Evolutionary conservation across 1,140 invertebrate species (phyloP), one percentile per base, ranked within the genome.

Genomic region (Cotesia chilonis): DNA sequence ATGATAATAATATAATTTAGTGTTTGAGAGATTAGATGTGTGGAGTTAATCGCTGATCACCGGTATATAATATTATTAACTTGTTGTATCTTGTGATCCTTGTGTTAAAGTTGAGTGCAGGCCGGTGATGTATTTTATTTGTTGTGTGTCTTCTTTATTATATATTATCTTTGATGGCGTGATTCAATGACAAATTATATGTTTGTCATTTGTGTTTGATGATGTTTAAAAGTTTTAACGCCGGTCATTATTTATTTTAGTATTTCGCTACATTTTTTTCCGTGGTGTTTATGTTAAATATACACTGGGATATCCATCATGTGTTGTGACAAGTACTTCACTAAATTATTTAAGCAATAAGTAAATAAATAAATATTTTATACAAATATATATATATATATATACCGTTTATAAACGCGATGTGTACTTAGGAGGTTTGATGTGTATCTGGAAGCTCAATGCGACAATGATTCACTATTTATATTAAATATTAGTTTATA

Each of bases 121-220:
- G 54, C n/a, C 7, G 54, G n/a, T 17, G 54, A 57, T 57, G 54
- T 57, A 47, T 47, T 47, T 47, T 9, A 9, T 47, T 9, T 47
- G 10, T 9, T 41, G 51, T 68, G 66, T 68, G 41, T 68, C 47
- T 28, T 66, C 47, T 52, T 51, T 66, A 17, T 52, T 41, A 17
- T 52, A 5, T 7, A 28, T 41, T 38, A 20, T n/a, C 64, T 14
- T 37, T 9, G 47, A 20, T 47, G 17, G 12, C 35, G n/a, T 66
- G 35, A 38, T 66, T 38, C 36, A 52, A 14, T 20, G 41, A 65
- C 36, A 65, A 12, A 61, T 61, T 37, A 41, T 41, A 51, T 51
- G 17, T 66, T 66, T 66, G 64, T 66, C 64, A 66, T 66, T 66
- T 52, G 5, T 66, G 64, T 66, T 66, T 20, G 64, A 66, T 51